These are phyloP conservation scores for Shargacucullia verbasci DNA, from an alignment of 2,888 invertebrate species.

Conservation along the genomic window DNA sequence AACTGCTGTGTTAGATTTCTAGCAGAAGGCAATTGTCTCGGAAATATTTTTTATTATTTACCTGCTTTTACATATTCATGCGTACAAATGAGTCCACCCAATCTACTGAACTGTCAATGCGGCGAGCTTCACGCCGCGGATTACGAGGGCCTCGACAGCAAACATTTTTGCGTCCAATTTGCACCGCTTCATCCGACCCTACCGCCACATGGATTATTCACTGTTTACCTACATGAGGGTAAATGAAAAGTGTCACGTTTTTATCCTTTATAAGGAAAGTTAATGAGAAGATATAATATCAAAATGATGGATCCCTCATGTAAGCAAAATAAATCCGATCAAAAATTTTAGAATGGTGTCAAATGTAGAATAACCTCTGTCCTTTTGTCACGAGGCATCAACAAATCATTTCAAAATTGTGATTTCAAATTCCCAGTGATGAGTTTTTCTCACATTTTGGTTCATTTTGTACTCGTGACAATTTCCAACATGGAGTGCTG, in stretches of 20 bases:
- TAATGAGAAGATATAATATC: too few species aligned
- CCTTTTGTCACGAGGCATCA: too few species aligned
- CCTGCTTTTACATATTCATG: slow-evolving; percentile 1
- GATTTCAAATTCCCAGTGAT: too few species aligned
- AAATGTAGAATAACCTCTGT: too few species aligned
- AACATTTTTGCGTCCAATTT: slow-evolving; percentile 55
- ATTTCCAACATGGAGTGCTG: too few species aligned
- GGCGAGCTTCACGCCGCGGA: slow-evolving; percentile 39
- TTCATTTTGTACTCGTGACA: too few species aligned
- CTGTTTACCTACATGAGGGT: slow-evolving; percentile 11
- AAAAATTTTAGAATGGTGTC: too few species aligned
- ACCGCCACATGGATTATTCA: slow-evolving; percentile 25
- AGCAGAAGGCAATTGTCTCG: neutral
- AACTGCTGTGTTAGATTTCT: neutral
- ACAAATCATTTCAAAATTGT: too few species aligned
- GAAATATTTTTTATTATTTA: neutral
- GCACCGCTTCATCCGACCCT: slow-evolving; percentile 1
- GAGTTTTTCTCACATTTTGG: too few species aligned
- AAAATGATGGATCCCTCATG: too few species aligned
- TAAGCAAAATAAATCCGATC: too few species aligned
- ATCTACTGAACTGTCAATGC: slow-evolving; percentile 35
- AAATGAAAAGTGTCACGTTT: neutral
- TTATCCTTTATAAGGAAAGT: too few species aligned
- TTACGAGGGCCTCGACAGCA: slow-evolving; percentile 34
- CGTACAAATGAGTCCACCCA: slow-evolving; percentile 13